Evolutionary conservation across 2,113 vertebrate genomes (phyloP).

Genomic region (Brachionichthys hirsutus): DNA sequence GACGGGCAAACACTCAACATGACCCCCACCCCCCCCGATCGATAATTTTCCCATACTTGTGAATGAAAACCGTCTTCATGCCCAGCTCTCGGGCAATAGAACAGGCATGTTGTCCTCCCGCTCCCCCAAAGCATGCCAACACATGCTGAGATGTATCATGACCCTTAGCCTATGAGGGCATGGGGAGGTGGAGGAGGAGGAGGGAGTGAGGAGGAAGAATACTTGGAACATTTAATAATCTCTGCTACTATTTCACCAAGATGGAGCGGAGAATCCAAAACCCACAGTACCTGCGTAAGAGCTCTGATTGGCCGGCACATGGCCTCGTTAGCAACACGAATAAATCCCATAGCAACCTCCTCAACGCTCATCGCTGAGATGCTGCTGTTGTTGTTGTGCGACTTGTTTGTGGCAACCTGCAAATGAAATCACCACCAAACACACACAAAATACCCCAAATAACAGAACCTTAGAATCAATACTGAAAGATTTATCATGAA

Average conservation of each 20-base stretch:
- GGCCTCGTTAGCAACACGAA: slow-evolving; percentile 92
- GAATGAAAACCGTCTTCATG: slow-evolving; percentile 90
- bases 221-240: neutral
- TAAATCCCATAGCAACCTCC: slow-evolving; percentile 93
- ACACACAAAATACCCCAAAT: neutral
- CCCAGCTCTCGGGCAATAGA: slow-evolving; percentile 88
- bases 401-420: slow-evolving; percentile 23
- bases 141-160: slow-evolving; percentile 87
- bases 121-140: slow-evolving; percentile 91
- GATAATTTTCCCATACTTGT: slow-evolving; percentile 84
- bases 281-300: slow-evolving; percentile 84
- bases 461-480: no score
- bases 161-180: slow-evolving; percentile 83
- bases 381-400: slow-evolving; percentile 19
- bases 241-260: neutral
- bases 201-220: neutral
- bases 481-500: no score
- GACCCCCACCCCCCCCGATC: no score
- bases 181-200: neutral
- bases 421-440: neutral
- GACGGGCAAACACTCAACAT: neutral
- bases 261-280: neutral
- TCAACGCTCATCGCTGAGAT: slow-evolving; percentile 80
- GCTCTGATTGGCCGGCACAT: slow-evolving; percentile 96
- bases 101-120: slow-evolving; percentile 91